These are phyloP conservation scores for Teleogryllus occipitalis DNA, from an alignment of 1,140 invertebrate species.

Conservation along the genomic window DNA sequence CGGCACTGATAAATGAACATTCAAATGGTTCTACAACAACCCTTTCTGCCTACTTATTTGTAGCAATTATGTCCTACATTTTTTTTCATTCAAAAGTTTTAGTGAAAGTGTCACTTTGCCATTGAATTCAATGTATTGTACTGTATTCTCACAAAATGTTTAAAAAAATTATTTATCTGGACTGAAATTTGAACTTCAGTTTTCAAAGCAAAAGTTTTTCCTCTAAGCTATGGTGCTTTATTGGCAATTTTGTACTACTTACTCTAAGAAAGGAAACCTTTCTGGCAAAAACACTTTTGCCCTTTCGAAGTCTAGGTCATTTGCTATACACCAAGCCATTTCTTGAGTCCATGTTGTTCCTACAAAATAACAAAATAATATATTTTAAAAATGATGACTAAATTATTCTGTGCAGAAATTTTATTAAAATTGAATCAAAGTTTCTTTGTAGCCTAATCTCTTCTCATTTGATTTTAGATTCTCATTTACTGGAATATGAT, in stretches of 20 bases:
- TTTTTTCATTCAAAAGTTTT: neutral
- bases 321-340: conserved; percentile 46
- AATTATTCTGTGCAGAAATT: no score
- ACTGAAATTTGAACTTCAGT: neutral
- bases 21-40: no score
- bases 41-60: no score
- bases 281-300: conserved; percentile 34
- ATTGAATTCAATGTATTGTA: neutral
- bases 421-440: no score
- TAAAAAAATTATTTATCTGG: neutral
- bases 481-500: no score
- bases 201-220: neutral
- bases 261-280: conserved; percentile 40
- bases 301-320: conserved; percentile 42
- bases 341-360: conserved; percentile 53
- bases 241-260: conserved; percentile 22
- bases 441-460: no score
- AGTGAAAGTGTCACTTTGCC: neutral
- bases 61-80: neutral
- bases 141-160: neutral
- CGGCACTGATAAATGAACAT: no score
- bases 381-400: no score
- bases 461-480: no score
- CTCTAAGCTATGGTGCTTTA: neutral
- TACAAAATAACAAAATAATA: conserved; percentile 26